Base-by-base conservation (phyloP, 2,113 vertebrate genomes). In the Herpetotheres cachinnans region DNA sequence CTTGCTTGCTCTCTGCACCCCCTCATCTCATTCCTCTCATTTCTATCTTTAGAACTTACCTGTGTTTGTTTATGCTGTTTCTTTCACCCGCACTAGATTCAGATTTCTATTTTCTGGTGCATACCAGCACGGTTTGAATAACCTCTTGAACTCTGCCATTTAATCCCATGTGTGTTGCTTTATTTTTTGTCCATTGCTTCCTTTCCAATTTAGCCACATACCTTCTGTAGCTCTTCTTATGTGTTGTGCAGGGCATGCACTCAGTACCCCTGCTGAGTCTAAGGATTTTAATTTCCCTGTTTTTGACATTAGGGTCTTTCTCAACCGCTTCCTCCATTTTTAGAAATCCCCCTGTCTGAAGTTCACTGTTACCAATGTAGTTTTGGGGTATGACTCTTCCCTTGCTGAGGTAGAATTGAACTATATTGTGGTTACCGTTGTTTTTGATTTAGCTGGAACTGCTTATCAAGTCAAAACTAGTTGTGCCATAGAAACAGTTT, bases 261-360 rank as follows among this genome's bases (percentile, higher is more conserved):
- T 82, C 36, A 5, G 56, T 70, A 80, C 82, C 66, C 86, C 94
- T 92, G 94, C 89, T 97, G 95, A 92, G 76, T 92, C 76, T 46
- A 36, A 91, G 40, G 27, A 84, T 93, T 65, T 79, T 58, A 89
- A 81, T 92, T 97, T 92, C 95, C 90, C 52, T 56, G 49, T 40
- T 83, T 93, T 79, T 89, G 13, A 59, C 76, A 71, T 52, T 67
- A 91, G 89, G 79, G 69, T 88, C 90, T 96, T 94, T 93, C 86
- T 93, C 63, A 95, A 58, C 59, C 6, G 4, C 80, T 90, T 96
- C 86, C 42, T 88, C 59, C 76, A 85, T 74, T 89, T 94, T 90
- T 25, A 90, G 93, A 95, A 93, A 92, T 86, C 72, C 90, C 94
- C 85, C 74, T 86, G 59, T 32, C 59, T 80, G 63, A 86, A 90